A percentile compares a stretch with the other conserved stretches of the same genome.
phyloP scores from a whole-genome alignment of 2,797 vertebrate species.

The Scomberomorus guttatus region DNA sequence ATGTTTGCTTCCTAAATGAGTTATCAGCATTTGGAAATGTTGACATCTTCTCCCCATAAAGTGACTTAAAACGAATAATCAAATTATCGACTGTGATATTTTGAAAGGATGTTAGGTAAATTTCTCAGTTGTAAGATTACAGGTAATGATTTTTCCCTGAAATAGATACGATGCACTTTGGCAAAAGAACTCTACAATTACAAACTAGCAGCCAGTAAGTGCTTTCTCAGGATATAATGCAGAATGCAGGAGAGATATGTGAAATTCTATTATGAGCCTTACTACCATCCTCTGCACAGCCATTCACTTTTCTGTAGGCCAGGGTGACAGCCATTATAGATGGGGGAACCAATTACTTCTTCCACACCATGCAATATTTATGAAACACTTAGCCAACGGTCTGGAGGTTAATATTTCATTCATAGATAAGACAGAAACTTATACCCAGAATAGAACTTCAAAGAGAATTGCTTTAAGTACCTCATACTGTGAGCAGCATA shows the following conservation, averaged over 20 bases:
- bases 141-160: constrained; percentile 35
- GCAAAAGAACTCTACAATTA: constrained; percentile 56
- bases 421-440: constrained; percentile 77
- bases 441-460: constrained; percentile 73
- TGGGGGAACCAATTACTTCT: constrained; percentile 86
- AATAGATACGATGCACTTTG: constrained; percentile 40
- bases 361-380: constrained; percentile 87
- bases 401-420: constrained; percentile 86
- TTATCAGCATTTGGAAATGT: constrained; percentile 10
- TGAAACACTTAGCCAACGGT: constrained; percentile 86
- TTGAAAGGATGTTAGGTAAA: constrained; percentile 2
- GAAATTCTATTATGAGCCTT: constrained; percentile 60
- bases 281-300: constrained; percentile 44
- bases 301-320: constrained; percentile 57
- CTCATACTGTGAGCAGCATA: constrained; percentile 41
- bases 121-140: constrained; percentile 20
- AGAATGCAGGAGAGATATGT: constrained; percentile 46
- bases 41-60: background rate
- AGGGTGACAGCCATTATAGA: constrained; percentile 83
- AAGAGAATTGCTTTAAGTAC: constrained; percentile 67
- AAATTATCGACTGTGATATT: constrained; percentile 17
- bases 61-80: constrained; percentile 20
- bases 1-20: constrained; percentile 15
- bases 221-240: constrained; percentile 33
- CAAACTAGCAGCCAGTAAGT: constrained; percentile 50